Conservation (phyloP, 2,797 vertebrate species). For the Xiphorhynchus erythropygius region DNA sequence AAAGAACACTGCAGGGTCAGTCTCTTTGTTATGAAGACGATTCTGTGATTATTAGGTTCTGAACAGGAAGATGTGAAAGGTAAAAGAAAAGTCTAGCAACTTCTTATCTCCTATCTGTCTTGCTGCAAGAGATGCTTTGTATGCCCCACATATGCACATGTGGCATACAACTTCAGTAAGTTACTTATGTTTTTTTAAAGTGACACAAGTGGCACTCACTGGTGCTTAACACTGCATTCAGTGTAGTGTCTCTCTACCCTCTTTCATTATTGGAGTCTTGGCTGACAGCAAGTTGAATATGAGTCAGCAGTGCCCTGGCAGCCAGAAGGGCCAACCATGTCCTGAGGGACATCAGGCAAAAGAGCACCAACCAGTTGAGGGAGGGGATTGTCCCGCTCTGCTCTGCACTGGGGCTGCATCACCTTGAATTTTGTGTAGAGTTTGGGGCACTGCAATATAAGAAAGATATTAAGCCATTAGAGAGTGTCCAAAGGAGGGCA, state of each 20-base stretch:
- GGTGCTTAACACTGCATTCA: neutral
- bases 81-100: neutral
- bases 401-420: accelerated
- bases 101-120: neutral
- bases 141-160: neutral
- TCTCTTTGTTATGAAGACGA: neutral
- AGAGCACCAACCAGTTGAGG: accelerated
- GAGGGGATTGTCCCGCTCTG: neutral
- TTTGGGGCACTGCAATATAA: accelerated
- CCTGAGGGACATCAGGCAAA: neutral
- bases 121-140: neutral
- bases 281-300: accelerated
- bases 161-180: neutral
- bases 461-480: accelerated
- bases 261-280: neutral
- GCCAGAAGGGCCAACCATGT: accelerated
- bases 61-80: neutral
- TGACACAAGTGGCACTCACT: neutral
- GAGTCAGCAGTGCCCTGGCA: neutral
- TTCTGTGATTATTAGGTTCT: neutral
- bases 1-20: neutral
- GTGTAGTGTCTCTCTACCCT: neutral
- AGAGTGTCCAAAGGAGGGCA: accelerated
- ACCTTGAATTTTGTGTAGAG: accelerated
- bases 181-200: neutral